Conservation (phyloP, 1,140 invertebrate species). For the Sminthurinus signatus region DNA sequence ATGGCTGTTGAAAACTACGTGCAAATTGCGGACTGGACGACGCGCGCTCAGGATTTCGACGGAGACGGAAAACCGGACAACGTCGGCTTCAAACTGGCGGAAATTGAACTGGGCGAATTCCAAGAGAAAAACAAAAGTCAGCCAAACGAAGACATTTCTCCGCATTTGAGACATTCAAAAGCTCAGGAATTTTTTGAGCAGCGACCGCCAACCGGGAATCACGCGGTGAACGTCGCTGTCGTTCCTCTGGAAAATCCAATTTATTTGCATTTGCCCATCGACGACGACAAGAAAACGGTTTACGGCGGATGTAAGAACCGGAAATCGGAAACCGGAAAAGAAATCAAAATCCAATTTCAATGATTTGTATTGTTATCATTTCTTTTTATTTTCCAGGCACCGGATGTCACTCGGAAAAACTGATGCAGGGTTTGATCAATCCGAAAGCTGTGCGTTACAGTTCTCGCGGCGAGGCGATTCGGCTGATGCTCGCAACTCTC, state of each 20-base stretch:
- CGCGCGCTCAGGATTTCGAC: constrained; percentile 6
- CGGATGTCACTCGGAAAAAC: background rate
- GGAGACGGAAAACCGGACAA: constrained; percentile 7
- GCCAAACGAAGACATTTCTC: background rate
- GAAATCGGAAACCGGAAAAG: background rate
- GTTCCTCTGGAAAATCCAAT: background rate
- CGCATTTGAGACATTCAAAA: background rate
- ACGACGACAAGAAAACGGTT: background rate
- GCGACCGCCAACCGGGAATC: background rate
- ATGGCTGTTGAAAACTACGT: background rate
- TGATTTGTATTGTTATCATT: background rate
- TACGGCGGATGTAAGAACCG: background rate
- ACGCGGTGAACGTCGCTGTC: background rate
- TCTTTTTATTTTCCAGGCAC: background rate
- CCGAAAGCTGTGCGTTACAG: background rate
- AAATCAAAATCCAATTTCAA: background rate
- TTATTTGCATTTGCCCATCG: constrained; percentile 2
- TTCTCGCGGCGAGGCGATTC: background rate
- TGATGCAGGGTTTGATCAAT: constrained; percentile 6
- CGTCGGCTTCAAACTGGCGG: background rate
- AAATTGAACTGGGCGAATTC: background rate
- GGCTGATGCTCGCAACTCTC: constrained; percentile 5
- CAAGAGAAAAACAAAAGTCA: background rate
- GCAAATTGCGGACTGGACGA: constrained; percentile 9
- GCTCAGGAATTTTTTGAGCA: no score